These are phyloP conservation scores for Mystacides longicornis DNA, from an alignment of 2,888 invertebrate species.

Conservation along the genomic window DNA sequence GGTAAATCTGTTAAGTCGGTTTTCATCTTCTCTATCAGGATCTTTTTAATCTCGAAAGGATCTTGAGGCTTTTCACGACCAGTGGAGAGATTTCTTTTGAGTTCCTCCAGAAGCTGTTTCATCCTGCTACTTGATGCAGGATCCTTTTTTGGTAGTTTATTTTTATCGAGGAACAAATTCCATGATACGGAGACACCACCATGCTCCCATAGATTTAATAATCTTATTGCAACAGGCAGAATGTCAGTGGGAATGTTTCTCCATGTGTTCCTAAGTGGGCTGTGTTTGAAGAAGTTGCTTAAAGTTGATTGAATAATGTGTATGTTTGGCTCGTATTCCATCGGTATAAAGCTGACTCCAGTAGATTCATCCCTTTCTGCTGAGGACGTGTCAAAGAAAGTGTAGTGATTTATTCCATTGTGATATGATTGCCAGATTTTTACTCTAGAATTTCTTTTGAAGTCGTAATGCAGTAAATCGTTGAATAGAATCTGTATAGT, in stretches of 20 bases:
- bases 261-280: constrained; percentile 47
- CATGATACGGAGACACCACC: constrained; percentile 43
- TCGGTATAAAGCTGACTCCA: constrained; percentile 10
- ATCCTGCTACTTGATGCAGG: constrained; percentile 14
- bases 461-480: constrained; percentile 17
- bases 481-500: constrained; percentile 30
- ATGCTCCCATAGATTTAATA: constrained; percentile 47
- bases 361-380: constrained; percentile 19
- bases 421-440: constrained; percentile 23
- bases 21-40: constrained; percentile 9
- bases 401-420: constrained; percentile 18
- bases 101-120: constrained; percentile 10
- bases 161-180: constrained; percentile 24
- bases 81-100: constrained; percentile 16
- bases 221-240: constrained; percentile 45
- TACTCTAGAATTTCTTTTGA: constrained; percentile 20
- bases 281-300: constrained; percentile 42
- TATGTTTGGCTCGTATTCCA: constrained; percentile 20
- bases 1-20: constrained; percentile 7
- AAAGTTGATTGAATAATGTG: constrained; percentile 26
- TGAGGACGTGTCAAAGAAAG: constrained; percentile 25
- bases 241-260: constrained; percentile 38
- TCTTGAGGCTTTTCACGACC: not conserved
- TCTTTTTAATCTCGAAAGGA: constrained; percentile 7
- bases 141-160: constrained; percentile 9